These are phyloP conservation scores for Adela reaumurella DNA, from an alignment of 2,888 invertebrate genomes.

Conservation along the genomic window DNA sequence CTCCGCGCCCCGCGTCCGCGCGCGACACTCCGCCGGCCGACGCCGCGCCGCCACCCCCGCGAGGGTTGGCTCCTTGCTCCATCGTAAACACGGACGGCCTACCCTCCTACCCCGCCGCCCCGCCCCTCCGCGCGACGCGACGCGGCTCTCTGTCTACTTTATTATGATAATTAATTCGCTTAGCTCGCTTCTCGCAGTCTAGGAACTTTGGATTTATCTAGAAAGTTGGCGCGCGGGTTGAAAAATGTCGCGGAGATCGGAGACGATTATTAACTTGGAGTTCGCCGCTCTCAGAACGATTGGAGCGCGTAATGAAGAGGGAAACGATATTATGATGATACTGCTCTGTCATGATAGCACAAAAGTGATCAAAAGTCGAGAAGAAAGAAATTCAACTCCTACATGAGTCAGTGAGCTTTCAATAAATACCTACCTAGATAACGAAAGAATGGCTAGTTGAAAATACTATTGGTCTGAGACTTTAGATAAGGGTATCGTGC, in stretches of 20 bases:
- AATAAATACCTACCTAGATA: too few species aligned
- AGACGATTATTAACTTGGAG: too few species aligned
- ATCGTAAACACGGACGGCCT: slow-evolving; percentile 24
- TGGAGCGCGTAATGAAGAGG: too few species aligned
- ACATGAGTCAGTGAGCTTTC: too few species aligned
- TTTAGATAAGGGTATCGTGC: too few species aligned
- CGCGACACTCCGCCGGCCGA: slow-evolving; percentile 49
- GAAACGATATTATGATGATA: too few species aligned
- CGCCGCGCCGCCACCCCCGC: slow-evolving; percentile 53
- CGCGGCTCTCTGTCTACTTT: slow-evolving; percentile 29
- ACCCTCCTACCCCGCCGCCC: slow-evolving; percentile 49
- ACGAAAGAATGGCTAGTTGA: too few species aligned
- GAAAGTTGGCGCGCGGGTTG: not conserved
- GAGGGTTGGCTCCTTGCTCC: slow-evolving; percentile 16
- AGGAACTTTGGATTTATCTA: not conserved
- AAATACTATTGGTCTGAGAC: too few species aligned
- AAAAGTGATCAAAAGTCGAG: too few species aligned
- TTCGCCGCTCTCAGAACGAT: too few species aligned
- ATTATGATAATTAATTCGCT: not conserved
- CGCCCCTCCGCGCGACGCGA: slow-evolving; percentile 37
- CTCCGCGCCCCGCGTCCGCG: slow-evolving; percentile 26
- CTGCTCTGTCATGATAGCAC: too few species aligned
- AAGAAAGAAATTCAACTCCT: too few species aligned
- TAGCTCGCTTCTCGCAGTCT: not conserved
- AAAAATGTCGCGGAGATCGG: not conserved